Conservation (phyloP, 2,888 invertebrate species). For the Pterostichus madidus region DNA sequence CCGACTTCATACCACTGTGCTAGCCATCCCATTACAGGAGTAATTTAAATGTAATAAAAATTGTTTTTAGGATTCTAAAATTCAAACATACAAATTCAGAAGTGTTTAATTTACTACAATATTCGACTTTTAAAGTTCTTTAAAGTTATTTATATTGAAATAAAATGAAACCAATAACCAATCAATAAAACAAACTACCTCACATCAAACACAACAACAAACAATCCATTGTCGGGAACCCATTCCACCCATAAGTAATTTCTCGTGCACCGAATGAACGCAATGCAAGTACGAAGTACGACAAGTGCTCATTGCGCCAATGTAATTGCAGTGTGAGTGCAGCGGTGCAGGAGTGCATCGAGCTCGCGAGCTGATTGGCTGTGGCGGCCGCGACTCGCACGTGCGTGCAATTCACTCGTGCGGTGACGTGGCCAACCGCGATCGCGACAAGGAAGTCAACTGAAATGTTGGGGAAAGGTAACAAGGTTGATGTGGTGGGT, state of each 20-base stretch:
- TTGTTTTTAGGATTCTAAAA: too few relatives aligned
- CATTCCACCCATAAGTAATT: background rate
- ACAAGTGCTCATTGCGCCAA: constrained; percentile 62
- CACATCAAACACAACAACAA: too few relatives aligned
- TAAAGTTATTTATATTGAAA: too few relatives aligned
- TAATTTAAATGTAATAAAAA: too few relatives aligned
- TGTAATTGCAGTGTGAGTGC: constrained; percentile 51
- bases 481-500: background rate
- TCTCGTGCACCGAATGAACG: constrained; percentile 14
- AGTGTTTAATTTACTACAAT: too few relatives aligned
- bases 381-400: constrained; percentile 6
- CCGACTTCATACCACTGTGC: too few relatives aligned
- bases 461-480: background rate
- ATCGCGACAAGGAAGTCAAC: background rate
- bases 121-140: too few relatives aligned
- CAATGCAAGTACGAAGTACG: constrained; percentile 48
- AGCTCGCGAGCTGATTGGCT: constrained; percentile 47
- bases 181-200: too few relatives aligned
- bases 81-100: too few relatives aligned
- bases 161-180: too few relatives aligned
- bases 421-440: constrained; percentile 10
- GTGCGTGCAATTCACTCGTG: constrained; percentile 14
- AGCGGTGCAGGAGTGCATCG: constrained; percentile 51
- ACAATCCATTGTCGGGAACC: constrained; percentile 7
- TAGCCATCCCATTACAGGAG: too few relatives aligned